Evolutionary conservation across 2,113 vertebrate species (phyloP), one percentile per base, ranked within the genome.

Genomic region (Tragelaphus strepsiceros): DNA sequence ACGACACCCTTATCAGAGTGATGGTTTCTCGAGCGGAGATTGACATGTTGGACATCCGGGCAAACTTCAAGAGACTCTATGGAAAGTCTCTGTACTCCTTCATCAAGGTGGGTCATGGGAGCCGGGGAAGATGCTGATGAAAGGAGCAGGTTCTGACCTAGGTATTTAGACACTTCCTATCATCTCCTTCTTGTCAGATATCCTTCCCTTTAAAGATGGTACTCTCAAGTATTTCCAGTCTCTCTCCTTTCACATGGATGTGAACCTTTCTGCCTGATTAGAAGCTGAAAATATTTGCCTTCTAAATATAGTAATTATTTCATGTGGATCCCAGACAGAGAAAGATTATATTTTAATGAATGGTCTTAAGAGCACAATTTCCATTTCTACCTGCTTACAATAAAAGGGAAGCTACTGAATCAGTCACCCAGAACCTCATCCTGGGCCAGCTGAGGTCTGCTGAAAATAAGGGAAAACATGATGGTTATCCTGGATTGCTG

Each of bases 11-110:
- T 95, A 99, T 99, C 96, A 98, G 99, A 96, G 99, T 99, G 94
- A 99, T 99, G 99, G 99, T 99, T 35, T 98, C 99, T n/a, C 99
- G 99, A 61, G 99, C 99, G 0, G 99, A 99, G 97, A 98, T 99
- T 1, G 99, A 99, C 97, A 99, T 99, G 99, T 78, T 99, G 95
- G 99, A 99, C 96, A 99, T 99, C 96, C 99, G 99, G 78, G 98
- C 98, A 0, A 98, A 99, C 96, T 99, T 99, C 98, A 99, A 99
- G 97, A 99, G 99, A 98, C 98, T 98, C 97, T 99, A 99, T 0
- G 99, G 99, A 46, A 99, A 99, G 97, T 99, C 99, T 0, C 99
- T 99, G 2, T 78, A 99, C 98, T 99, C 99, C 92, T 99, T 99
- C 98, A 99, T 99, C 82, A 99, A 99, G 99, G 99, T 99, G 78